A percentile compares a stretch with the other conserved stretches of the same genome.
These are phyloP conservation scores for Pantherophis vulpinus DNA, from an alignment of 2,797 vertebrate species.

Conservation along the genomic window DNA sequence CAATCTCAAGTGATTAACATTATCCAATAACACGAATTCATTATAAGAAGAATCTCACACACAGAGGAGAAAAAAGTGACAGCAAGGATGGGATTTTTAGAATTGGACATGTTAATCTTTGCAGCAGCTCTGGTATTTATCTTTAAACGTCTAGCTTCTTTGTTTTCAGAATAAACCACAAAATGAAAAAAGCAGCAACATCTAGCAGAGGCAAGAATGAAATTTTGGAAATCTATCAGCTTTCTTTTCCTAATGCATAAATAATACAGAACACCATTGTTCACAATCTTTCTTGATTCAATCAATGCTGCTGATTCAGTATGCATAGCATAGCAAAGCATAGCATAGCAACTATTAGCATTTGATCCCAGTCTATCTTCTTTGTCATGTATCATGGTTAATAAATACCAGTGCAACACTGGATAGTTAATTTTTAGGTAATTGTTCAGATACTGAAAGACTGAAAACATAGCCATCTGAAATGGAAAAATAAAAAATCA, in stretches of 20 bases:
- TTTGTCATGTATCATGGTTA: conserved; percentile 4
- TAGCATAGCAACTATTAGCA: not conserved
- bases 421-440: conserved; percentile 26
- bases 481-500: conserved; percentile 11
- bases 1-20: not conserved
- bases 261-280: not conserved
- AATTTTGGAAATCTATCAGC: not conserved
- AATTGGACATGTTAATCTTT: not conserved
- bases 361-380: not conserved
- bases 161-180: not conserved
- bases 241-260: not conserved
- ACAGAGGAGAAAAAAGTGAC: not conserved
- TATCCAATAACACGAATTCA: not conserved
- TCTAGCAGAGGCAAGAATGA: not conserved
- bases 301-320: not conserved
- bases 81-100: not conserved
- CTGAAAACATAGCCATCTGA: not conserved
- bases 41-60: not conserved
- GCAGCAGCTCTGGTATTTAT: not conserved
- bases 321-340: not conserved
- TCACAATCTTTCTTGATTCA: conserved; percentile 1
- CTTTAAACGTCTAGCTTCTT: not conserved
- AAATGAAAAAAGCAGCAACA: not conserved
- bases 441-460: conserved; percentile 29
- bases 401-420: conserved; percentile 29